Evolutionary conservation across 2,797 vertebrate species (phyloP), one percentile per base, ranked within the genome.

Genomic region (Melanotaenia maccullochi): DNA sequence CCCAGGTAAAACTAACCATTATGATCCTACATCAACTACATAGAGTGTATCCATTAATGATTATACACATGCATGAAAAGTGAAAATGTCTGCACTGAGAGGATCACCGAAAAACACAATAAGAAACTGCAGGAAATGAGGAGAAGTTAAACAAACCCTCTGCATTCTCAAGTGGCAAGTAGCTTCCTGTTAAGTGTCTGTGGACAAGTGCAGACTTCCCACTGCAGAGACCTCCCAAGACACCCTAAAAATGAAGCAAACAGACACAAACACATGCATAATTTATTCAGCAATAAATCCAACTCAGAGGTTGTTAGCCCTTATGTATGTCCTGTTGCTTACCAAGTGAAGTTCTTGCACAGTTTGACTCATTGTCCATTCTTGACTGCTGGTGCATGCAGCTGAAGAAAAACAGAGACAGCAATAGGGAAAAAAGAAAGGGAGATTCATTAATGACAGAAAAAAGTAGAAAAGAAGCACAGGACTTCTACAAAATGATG

Each of bases 291-390:
- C 4, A 24, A 25, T 1, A 32, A 71, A 71, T 28, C 6, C 1
- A 54, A 18, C 28, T 32, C 1, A 8, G 3, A 8, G 3, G n/a
- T 47, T 65, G 24, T 49, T 47, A 72, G 65, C 63, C 24, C 12
- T 20, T 18, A 6, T 9, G 20, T 5, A 9, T 40, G 38, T n/a
- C 30, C 8, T 51, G 0, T 25, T 5, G 42, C 95, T 91, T 92
- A 98, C 97, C 95, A 99, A 90, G 75, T 96, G 95, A 67, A 99
- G 95, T 90, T 99, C 97, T 11, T 97, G 96, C 63, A 97, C 68
- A 0, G 96, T 92, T 85, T 96, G 96, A 71, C 89, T 94, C 87
- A 98, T 88, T 22, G 96, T 96, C 97, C 97, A 99, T 87, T 99
- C 97, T 81, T 97, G 97, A 89, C 95, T 97, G 90, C 95, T 97